Percentiles rank a stretch among this genome's conserved stretches.
phyloP scores from a whole-genome alignment of 2,113 vertebrate species.

The Burhinus oedicnemus region DNA sequence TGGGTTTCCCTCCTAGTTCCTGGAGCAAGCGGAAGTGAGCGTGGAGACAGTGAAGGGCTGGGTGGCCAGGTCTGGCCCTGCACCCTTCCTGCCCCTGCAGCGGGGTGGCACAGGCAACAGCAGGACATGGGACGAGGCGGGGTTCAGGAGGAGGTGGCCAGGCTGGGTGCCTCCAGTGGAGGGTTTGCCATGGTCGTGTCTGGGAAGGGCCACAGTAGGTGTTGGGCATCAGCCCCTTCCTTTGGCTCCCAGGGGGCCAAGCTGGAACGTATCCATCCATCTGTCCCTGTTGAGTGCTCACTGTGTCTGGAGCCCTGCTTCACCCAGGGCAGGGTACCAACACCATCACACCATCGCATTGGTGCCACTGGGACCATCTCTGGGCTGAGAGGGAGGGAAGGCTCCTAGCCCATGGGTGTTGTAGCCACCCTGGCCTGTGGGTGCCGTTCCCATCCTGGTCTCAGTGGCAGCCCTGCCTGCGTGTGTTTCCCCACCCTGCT shows the following conservation, averaged over 20 bases:
- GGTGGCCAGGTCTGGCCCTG: neutral
- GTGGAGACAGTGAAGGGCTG: neutral
- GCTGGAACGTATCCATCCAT: accelerated
- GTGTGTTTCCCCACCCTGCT: neutral
- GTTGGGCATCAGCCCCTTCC: neutral
- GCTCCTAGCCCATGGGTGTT: neutral
- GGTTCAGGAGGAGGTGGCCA: neutral
- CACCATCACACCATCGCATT: no score
- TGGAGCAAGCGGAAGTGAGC: neutral
- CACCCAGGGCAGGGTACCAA: neutral
- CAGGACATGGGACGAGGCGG: neutral
- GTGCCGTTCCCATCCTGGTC: accelerated
- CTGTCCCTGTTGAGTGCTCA: neutral
- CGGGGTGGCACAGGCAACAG: neutral
- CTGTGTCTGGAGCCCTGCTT: neutral
- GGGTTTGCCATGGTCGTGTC: neutral
- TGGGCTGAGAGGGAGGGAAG: neutral
- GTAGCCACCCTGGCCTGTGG: accelerated
- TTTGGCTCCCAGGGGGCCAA: neutral
- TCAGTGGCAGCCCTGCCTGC: neutral
- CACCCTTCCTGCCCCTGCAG: neutral
- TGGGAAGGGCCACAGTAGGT: neutral
- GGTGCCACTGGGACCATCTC: accelerated
- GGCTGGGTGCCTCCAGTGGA: neutral
- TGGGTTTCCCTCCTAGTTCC: neutral